A percentile compares a stretch with the other conserved stretches of the same genome.
Conservation (phyloP, 1,140 invertebrate species). For the Trinorchestia longiramus region DNA sequence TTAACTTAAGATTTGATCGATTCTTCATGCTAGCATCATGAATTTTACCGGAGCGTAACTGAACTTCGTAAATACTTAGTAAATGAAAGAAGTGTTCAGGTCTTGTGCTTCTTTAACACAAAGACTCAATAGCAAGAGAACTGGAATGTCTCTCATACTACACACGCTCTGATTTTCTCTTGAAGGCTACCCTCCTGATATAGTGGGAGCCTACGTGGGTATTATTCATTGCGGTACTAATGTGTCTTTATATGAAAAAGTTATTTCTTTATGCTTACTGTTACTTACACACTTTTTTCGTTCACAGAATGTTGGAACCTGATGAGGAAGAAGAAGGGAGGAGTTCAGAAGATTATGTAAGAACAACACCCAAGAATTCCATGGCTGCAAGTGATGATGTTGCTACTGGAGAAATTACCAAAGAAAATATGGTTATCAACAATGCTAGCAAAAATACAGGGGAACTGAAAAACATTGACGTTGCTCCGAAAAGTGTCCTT, state of each 20-base stretch:
- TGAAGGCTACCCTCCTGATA: neutral
- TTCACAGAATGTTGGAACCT: conserved; percentile 34
- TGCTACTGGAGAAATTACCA: neutral
- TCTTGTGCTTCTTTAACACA: neutral
- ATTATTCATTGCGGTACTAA: neutral
- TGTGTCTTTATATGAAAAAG: neutral
- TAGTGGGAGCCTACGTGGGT: neutral
- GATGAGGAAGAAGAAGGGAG: neutral
- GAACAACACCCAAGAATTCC: neutral
- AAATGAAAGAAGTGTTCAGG: neutral
- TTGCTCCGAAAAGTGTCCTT: neutral
- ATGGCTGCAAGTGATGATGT: neutral
- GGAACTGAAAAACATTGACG: neutral
- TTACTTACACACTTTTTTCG: neutral
- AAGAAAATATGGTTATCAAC: neutral
- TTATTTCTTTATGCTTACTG: neutral
- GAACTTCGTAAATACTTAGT: no score
- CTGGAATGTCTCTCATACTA: neutral
- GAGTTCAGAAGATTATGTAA: neutral
- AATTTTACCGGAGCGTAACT: neutral
- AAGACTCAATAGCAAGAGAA: neutral
- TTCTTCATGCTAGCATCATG: neutral
- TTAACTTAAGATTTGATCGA: neutral
- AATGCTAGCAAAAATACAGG: neutral
- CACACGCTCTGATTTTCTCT: neutral